Evolutionary conservation across 2,888 invertebrate species (phyloP).

Genomic region (Eristalis pertinax): DNA sequence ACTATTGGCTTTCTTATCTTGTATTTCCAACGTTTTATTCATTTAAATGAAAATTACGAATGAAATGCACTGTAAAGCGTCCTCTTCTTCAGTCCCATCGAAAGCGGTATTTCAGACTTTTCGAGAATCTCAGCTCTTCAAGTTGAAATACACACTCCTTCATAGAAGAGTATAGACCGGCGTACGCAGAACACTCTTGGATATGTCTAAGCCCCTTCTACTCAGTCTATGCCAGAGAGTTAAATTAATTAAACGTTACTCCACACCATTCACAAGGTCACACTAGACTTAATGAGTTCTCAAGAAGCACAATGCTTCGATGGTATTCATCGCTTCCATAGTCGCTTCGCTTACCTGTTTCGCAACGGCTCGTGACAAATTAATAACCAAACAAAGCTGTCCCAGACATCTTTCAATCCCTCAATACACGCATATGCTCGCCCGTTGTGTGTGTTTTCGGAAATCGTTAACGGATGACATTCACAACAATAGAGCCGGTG

Average conservation of each 20-base stretch:
- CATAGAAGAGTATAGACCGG: too few species aligned
- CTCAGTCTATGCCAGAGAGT: background rate
- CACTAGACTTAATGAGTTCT: background rate
- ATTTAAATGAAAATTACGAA: too few species aligned
- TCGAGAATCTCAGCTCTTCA: too few species aligned
- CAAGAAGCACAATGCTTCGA: background rate
- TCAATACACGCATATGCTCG: background rate
- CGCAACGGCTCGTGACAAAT: background rate
- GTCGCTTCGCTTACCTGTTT: background rate
- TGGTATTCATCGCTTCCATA: background rate
- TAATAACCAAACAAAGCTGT: background rate
- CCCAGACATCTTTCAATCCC: background rate
- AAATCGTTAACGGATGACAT: background rate
- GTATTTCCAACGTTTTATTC: too few species aligned
- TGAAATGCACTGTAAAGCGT: too few species aligned
- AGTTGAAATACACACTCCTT: too few species aligned
- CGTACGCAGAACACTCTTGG: too few species aligned
- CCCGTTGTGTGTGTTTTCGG: background rate
- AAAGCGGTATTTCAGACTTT: too few species aligned
- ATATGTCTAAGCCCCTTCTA: too few species aligned
- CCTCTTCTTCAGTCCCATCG: too few species aligned
- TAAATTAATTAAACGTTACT: background rate
- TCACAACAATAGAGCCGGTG: background rate
- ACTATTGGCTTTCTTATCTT: too few species aligned
- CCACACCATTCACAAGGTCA: background rate